Base-by-base conservation (phyloP, 2,113 vertebrate species). In the Tapirus terrestris region DNA sequence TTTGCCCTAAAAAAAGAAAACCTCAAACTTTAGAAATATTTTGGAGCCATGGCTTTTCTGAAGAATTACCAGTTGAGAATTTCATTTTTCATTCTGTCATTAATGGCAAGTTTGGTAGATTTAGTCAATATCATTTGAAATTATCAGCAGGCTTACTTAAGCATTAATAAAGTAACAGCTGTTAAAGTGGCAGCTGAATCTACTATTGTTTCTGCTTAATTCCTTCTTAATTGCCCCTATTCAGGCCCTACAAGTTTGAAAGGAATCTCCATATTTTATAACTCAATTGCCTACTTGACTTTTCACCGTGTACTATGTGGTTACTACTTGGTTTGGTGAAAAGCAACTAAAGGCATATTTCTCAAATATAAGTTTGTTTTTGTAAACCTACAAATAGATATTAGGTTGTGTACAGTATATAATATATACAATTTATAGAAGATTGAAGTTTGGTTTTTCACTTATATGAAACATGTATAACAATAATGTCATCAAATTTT, bases 121-220 rank as follows among this genome's bases (percentile, higher is more conserved):
- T 96, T 43, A 91, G 17, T 77, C n/a, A 76, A 2, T 93, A 89
- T 76, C 31, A 73, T 45, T 76, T 92, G 58, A 93, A 97, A 97
- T 53, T 87, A 48, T 73, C 31, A 83, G 67, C 5, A 51, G 56
- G 27, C 27, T 79, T 92, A 83, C 23, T 80, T 91, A 85, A 73
- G 36, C 86, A 91, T 86, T 96, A 91, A 89, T 89, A 88, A 93
- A 95, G 2, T 86, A 81, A 43, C n/a, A 96, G 89, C 23, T 92
- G 20, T 3, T 92, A 8, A 48, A 93, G 10, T 48, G 95, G 5
- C 16, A 82, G 63, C 48, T 94, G 11, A 73, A 63, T 79, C 8
- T 36, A n/a, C 27, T 85, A 76, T 36, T 92, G 6, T 92, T 51
- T 94, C 20, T 25, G 31, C 70, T 96, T 86, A 88, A 95, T 94